Evolutionary conservation across 1,140 invertebrate species (phyloP), one percentile per base, ranked within the genome.

Genomic region (Charaxes varanes): DNA sequence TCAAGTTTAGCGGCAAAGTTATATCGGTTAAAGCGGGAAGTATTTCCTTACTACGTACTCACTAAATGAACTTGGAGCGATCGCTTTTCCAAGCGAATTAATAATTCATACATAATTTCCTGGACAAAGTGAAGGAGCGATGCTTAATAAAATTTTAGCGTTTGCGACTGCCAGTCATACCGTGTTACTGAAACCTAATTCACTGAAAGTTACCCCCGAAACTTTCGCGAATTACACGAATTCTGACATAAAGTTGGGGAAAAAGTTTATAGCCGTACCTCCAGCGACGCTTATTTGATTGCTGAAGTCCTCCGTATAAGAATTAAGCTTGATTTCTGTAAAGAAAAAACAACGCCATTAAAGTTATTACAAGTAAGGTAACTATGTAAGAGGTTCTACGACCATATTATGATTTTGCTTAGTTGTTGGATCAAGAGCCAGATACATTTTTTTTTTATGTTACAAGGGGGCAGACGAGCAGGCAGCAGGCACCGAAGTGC

Each of bases 211-310:
- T 43, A 43, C 41, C 23, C 30, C 17, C n/a, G 13, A 16, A 47
- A 53, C 24, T 53, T 47, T 53, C 14, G 12, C 35, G 33, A 47
- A 46, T 53, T 53, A 47, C 37, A 43, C 26, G 19, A 43, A 53
- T 35, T 49, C 32, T 24, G 32, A 38, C 41, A 40, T 48, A 30
- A 48, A 48, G 41, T 48, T 44, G 34, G 6, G 33, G 23, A 40
- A 53, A 53, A 32, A 48, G 38, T 26, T 49, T 45, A 31, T 24
- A 32, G 48, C 38, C 65, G 41, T 62, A 81, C 77, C 77, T 65
- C 77, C 77, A 7, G 77, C 77, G 28, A 81, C 66, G 56, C 77
- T 81, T 43, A 81, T 79, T 67, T 81, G 77, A 66, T 81, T 81
- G 42, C 68, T 62, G 45, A 76, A 76, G 33, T 81, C 74, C 46